Percentiles rank a stretch among this genome's conserved stretches.
Conservation (phyloP, 2,113 vertebrate genomes). For the Rutilus rutilus region DNA sequence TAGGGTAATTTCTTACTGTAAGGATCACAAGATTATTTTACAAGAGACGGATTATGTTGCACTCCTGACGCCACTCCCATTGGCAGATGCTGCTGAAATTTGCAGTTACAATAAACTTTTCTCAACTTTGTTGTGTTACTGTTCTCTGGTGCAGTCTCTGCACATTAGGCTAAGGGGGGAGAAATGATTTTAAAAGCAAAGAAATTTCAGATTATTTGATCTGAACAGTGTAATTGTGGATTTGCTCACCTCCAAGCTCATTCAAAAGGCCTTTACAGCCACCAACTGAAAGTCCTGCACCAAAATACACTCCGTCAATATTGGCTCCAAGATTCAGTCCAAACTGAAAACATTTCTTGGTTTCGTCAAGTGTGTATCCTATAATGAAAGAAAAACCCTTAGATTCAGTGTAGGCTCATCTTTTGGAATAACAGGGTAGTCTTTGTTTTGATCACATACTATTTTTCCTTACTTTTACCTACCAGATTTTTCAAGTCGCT, state of each 20-base stretch:
- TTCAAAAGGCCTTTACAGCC: slow-evolving; percentile 75
- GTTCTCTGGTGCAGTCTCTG: neutral
- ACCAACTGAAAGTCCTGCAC: slow-evolving; percentile 44
- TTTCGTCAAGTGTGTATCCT: slow-evolving; percentile 81
- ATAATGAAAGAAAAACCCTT: slow-evolving; percentile 22
- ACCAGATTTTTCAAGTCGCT: slow-evolving; percentile 77
- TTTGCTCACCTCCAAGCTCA: slow-evolving; percentile 83
- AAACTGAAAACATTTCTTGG: slow-evolving; percentile 71
- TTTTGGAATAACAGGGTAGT: neutral
- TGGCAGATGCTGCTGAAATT: too few species aligned
- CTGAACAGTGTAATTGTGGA: neutral
- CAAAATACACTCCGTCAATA: slow-evolving; percentile 42
- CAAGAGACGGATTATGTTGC: too few species aligned
- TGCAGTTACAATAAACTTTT: too few species aligned
- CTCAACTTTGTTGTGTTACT: too few species aligned
- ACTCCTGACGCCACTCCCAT: too few species aligned
- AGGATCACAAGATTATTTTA: too few species aligned
- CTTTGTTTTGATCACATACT: neutral
- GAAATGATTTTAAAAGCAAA: neutral
- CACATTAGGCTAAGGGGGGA: neutral
- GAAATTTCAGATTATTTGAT: neutral
- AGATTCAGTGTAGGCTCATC: neutral
- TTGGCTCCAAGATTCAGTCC: slow-evolving; percentile 64
- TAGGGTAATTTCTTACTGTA: too few species aligned
- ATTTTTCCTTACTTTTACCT: neutral